Evolutionary conservation across 2,797 vertebrate genomes (phyloP).

Genomic region (Neosalanx taihuensis): DNA sequence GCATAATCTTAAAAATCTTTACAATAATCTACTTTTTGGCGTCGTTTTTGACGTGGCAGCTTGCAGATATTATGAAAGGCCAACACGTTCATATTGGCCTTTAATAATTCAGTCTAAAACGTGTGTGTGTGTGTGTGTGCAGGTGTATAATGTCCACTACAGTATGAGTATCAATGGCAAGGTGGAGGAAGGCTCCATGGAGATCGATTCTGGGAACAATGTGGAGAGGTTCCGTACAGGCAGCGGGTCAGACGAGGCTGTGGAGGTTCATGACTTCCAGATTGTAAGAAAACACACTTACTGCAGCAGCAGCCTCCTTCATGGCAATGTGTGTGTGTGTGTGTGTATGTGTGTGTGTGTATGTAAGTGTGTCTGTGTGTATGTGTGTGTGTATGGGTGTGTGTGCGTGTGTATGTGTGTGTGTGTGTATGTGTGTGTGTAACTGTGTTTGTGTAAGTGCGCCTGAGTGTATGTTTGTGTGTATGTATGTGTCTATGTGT

Average conservation of each 20-base stretch:
- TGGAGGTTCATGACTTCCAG: constrained; percentile 93
- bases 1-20: too few species aligned
- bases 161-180: constrained; percentile 96
- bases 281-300: constrained; percentile 75
- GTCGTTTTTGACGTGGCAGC: background rate
- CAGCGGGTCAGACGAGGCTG: constrained; percentile 82
- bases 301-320: background rate
- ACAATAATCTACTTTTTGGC: background rate
- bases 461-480: too few species aligned
- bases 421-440: background rate
- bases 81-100: too few species aligned
- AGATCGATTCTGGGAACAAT: constrained; percentile 89
- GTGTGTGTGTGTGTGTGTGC: constrained; percentile 39
- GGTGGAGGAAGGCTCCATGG: constrained; percentile 90
- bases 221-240: constrained; percentile 90
- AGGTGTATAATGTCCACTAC: constrained; percentile 96
- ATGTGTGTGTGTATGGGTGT: background rate
- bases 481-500: too few species aligned
- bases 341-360: background rate
- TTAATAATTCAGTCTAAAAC: too few species aligned
- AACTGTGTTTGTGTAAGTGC: too few species aligned
- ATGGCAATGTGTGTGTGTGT: too few species aligned
- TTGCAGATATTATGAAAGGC: background rate
- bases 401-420: too few species aligned
- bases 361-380: too few species aligned